A percentile compares a stretch with the other conserved stretches of the same genome.
Evolutionary conservation across 2,113 vertebrate genomes (phyloP).

Genomic region (Crypturellus undulatus): DNA sequence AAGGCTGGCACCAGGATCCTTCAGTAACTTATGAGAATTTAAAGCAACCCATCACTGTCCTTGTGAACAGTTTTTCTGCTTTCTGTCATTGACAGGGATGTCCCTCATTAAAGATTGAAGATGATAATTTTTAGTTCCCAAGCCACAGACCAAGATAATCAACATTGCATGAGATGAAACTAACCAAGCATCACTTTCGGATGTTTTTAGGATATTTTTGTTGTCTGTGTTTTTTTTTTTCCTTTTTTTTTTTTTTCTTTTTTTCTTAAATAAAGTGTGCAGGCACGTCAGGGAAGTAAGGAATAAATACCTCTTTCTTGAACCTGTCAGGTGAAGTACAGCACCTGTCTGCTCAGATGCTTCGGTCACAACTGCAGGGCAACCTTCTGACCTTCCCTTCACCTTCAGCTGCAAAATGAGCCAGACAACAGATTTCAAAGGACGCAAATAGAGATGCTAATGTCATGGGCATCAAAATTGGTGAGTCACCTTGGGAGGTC

Average conservation of each 20-base stretch:
- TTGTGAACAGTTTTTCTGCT: background rate
- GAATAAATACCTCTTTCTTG: background rate
- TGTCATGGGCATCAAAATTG: background rate
- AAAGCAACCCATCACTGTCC: background rate
- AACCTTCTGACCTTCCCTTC: background rate
- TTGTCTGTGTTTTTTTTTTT: background rate
- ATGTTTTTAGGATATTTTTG: background rate
- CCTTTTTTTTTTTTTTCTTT: background rate
- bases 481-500: background rate
- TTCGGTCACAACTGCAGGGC: background rate
- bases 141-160: background rate
- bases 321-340: background rate
- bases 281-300: background rate
- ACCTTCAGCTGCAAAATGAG: background rate
- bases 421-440: background rate
- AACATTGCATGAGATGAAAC: slow-evolving; percentile 7
- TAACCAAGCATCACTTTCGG: background rate
- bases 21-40: background rate
- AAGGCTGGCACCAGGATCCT: background rate
- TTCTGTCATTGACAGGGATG: background rate
- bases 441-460: background rate
- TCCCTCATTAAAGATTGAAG: slow-evolving; percentile 4
- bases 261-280: background rate
- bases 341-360: background rate
- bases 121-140: background rate